These are phyloP conservation scores for Blennius ocellaris DNA, from an alignment of 2,113 vertebrate species.

Conservation along the genomic window DNA sequence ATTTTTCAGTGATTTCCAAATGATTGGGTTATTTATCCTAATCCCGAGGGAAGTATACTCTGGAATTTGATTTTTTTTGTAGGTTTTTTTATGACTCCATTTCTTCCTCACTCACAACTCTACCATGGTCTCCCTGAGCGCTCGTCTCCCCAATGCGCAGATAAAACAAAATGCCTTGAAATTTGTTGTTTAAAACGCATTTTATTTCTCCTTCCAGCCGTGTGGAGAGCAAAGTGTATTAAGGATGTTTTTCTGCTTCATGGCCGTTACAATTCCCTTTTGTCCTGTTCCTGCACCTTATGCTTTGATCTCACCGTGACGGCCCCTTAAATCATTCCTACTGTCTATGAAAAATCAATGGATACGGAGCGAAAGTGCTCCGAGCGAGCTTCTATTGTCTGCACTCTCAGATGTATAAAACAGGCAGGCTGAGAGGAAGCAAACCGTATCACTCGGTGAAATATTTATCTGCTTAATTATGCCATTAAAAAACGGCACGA, in stretches of 20 bases:
- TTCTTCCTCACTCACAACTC: not conserved
- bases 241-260: conserved; percentile 45
- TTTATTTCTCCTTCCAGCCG: conserved; percentile 27
- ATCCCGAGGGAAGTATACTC: not conserved
- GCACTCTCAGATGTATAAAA: not conserved
- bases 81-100: not conserved
- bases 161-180: not conserved
- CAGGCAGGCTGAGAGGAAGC: conserved; percentile 4
- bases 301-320: conserved; percentile 48
- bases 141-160: not conserved
- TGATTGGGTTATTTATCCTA: not conserved
- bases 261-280: conserved; percentile 18
- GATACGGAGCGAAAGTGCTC: conserved; percentile 24
- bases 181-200: not conserved
- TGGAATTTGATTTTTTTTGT: not conserved
- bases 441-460: conserved; percentile 7
- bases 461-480: conserved; percentile 31
- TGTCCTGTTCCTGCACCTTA: conserved; percentile 34
- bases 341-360: conserved; percentile 66
- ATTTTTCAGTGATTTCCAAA: not conserved
- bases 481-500: not conserved
- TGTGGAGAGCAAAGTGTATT: conserved; percentile 9
- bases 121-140: no score
- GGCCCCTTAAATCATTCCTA: conserved; percentile 41
- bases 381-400: conserved; percentile 28